Percentiles rank a stretch among this genome's conserved stretches.
These are phyloP conservation scores for Erebia epiphron DNA, from an alignment of 2,888 invertebrate species.

Conservation along the genomic window DNA sequence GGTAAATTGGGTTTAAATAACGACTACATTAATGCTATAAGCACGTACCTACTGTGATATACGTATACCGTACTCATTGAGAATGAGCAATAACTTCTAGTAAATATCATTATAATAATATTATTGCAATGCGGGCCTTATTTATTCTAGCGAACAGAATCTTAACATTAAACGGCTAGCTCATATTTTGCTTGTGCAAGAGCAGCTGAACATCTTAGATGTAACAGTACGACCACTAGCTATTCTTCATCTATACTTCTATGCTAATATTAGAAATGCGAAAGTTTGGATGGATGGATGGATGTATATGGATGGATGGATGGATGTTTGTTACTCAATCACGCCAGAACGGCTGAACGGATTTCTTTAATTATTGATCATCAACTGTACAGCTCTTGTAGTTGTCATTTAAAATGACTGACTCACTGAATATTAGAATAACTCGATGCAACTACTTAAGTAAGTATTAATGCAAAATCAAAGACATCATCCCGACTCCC, in stretches of 20 bases:
- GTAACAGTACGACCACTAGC: slow-evolving; percentile 8
- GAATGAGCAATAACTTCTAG: slow-evolving; percentile 42
- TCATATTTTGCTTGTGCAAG: slow-evolving; percentile 35
- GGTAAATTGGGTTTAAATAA: slow-evolving; percentile 36
- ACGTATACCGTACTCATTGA: slow-evolving; percentile 30
- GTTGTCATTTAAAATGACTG: no score
- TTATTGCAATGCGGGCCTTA: slow-evolving; percentile 40
- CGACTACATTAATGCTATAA: slow-evolving; percentile 31
- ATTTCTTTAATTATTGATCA: no score
- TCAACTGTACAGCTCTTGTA: no score
- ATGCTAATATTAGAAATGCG: no score
- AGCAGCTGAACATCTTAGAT: slow-evolving; percentile 34
- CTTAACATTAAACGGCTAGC: slow-evolving; percentile 28
- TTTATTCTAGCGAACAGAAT: slow-evolving; percentile 38
- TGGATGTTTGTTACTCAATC: no score
- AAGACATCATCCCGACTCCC: no score
- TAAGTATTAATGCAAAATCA: no score
- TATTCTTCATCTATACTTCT: background rate
- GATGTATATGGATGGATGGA: no score
- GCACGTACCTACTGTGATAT: slow-evolving; percentile 22
- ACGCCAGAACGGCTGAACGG: no score
- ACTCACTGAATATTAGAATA: no score
- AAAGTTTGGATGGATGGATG: no score
- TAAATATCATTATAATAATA: slow-evolving; percentile 41
- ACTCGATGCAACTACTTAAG: no score